Base-by-base conservation (phyloP, 1,140 invertebrate species). In the Papilio polytes region DNA sequence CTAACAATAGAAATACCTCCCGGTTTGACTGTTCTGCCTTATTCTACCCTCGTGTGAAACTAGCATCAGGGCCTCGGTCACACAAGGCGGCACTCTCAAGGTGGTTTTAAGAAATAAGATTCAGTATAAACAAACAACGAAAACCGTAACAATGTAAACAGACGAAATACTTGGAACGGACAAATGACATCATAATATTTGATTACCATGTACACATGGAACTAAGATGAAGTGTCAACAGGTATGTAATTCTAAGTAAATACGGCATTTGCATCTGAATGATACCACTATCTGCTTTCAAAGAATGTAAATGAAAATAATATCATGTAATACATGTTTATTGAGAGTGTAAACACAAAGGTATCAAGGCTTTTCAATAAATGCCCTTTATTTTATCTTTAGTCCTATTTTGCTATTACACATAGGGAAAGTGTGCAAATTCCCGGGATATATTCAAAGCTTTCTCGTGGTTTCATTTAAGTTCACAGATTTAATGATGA, bases 61-160 rank as follows among this genome's bases (percentile, higher is more conserved):
- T 6, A 20, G n/a, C n/a, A 56, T 20, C 18, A 31, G 63, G 13
- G 22, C 13, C 26, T 31, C 26, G 63, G 59, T 70, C 63, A 31
- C 63, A 31, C 22, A 70, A 70, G 46, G 73, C 20, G 51, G 73
- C 74, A 81, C 53, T 81, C 26, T 66, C 82, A 85, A 85, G 81
- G 82, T 80, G 81, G 80, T 87, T 88, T 84, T 82, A 46, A 85
- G 88, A 85, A 88, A 81, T 80, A 63, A 79, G 74, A 66, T 80
- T 83, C 73, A 87, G 72, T 83, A 82, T 89, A 89, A 88, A 88
- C 83, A 84, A 84, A 81, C 79, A 82, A 81, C 73, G 79, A 66
- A 82, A 80, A 80, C 80, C 66, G 73, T 81, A 74, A 73, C 80
- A 80, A 81, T 78, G 78, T 83, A 81, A 63, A 81, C 73, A 81